Conservation (phyloP, 2,113 vertebrate genomes). For the Centrocercus urophasianus region DNA sequence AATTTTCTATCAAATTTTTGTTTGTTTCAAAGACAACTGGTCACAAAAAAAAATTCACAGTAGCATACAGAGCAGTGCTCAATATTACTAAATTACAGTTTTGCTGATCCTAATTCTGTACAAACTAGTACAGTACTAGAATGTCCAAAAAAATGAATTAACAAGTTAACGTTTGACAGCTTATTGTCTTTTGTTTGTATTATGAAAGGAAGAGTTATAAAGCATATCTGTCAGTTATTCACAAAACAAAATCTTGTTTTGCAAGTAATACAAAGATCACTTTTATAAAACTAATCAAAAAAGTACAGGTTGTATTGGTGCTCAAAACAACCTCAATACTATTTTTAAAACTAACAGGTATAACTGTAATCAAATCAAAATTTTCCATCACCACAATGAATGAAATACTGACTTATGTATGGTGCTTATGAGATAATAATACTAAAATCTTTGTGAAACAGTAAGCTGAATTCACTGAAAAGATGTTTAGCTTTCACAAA, state of each 20-base stretch:
- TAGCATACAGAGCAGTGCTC: background rate
- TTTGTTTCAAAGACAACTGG: background rate
- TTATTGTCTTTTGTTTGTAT: background rate
- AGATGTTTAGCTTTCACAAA: background rate
- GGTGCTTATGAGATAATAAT: background rate
- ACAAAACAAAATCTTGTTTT: background rate
- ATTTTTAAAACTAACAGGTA: too few species aligned
- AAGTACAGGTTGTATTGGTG: background rate
- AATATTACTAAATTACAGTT: background rate
- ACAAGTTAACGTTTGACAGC: background rate
- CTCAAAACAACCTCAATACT: background rate
- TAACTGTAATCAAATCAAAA: background rate
- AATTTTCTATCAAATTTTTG: background rate
- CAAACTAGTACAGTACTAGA: background rate
- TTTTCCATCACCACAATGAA: background rate
- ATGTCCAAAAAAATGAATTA: background rate
- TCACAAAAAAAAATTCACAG: background rate
- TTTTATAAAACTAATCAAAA: background rate
- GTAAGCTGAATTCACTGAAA: background rate
- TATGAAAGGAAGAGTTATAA: background rate
- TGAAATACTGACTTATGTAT: background rate
- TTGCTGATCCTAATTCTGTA: background rate
- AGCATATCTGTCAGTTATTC: background rate
- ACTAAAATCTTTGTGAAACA: background rate
- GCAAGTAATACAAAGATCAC: rapidly evolving